Evolutionary conservation across 2,797 vertebrate genomes (phyloP), one percentile per base, ranked within the genome.

Genomic region (Rhinatrema bivittatum): DNA sequence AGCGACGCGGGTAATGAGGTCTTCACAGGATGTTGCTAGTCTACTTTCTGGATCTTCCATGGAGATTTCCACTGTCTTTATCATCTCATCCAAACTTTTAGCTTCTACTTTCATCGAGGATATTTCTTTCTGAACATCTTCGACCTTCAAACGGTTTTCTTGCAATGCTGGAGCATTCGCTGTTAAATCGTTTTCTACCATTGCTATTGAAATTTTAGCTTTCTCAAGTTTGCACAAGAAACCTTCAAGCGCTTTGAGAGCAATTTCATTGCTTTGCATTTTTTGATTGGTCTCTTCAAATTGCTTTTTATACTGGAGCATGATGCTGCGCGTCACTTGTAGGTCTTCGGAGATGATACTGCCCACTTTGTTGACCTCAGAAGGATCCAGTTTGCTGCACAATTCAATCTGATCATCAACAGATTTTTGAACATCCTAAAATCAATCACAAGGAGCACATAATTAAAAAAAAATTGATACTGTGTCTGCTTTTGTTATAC

Each of bases 181-280:
- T 27, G 64, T 59, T 20, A 70, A 55, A n/a, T 51, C 29, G 7
- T 60, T 60, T 10, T 55, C 37, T 3, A 78, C 58, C 16, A 50
- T 43, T 2, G 62, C 70, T 24, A 76, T 46, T 37, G 88, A 79
- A 25, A 75, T 71, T 4, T 85, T 78, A 12, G 82, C 57, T 1
- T 71, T 76, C 34, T 68, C 81, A 41, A 98, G 43, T 0, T 88
- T 91, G 66, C 78, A 74, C 27, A 97, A 69, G 55, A 97, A 94
- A 12, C 59, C 69, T 41, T 94, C 88, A 4, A 98, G 72, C 27
- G 86, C 87, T 4, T 78, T 80, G 15, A 91, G 79, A 0, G 85
- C 75, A 0, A 72, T 79, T 36, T 90, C 80, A 0, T 75, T 77
- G 41, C 79, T 86, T 21, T 78, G 79, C 39, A 87, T 79, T 65